These are phyloP conservation scores for Machaerirhynchus nigripectus DNA, from an alignment of 2,113 vertebrate genomes.

Conservation along the genomic window DNA sequence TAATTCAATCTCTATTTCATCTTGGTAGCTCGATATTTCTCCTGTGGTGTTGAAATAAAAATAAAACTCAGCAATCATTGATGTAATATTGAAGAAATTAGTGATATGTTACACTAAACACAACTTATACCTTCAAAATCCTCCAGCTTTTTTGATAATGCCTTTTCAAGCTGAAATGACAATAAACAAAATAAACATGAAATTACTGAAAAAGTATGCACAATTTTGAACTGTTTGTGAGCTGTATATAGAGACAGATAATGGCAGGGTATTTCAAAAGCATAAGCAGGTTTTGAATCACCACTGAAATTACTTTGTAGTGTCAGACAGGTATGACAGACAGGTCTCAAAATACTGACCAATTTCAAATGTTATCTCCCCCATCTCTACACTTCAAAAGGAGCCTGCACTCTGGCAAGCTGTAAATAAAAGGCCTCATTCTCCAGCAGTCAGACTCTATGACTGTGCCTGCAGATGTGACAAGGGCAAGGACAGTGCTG, in stretches of 20 bases:
- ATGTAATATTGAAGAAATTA: background rate
- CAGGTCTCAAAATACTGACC: background rate
- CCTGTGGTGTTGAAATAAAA: slow-evolving; percentile 71
- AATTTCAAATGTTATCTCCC: background rate
- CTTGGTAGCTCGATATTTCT: slow-evolving; percentile 90
- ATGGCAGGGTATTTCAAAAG: background rate
- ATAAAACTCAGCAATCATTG: background rate
- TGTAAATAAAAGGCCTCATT: background rate
- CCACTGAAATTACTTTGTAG: background rate
- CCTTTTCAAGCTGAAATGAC: slow-evolving; percentile 83
- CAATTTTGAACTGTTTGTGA: background rate
- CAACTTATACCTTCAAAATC: slow-evolving; percentile 87
- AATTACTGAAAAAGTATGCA: background rate
- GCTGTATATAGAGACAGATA: background rate
- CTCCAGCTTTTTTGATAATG: slow-evolving; percentile 86
- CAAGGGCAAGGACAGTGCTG: background rate
- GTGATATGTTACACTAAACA: background rate
- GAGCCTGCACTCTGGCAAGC: background rate
- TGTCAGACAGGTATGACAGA: background rate
- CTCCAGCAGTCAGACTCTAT: background rate
- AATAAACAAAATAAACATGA: slow-evolving; percentile 9
- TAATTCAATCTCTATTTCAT: slow-evolving; percentile 92
- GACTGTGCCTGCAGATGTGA: background rate
- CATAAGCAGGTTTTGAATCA: background rate
- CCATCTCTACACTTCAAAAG: background rate